Conservation (phyloP, 2,113 vertebrate species). For the Glaucidium brasilianum region DNA sequence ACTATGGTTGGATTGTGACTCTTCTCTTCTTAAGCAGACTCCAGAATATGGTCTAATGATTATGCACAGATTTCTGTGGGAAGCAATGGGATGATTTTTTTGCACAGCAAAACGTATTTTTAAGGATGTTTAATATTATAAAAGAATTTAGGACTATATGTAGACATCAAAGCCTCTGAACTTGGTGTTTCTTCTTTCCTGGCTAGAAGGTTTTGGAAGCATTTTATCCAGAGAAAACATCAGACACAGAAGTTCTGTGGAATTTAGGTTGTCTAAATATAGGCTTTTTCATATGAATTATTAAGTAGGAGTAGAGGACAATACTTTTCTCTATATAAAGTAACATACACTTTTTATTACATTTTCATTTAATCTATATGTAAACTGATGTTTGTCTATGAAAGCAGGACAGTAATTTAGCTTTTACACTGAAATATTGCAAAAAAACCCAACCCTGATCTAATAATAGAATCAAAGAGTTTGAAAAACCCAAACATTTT, state of each 20-base stretch:
- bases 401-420: background rate
- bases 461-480: background rate
- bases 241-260: background rate
- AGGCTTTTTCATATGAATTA: background rate
- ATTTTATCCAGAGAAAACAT: constrained; percentile 41
- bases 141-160: background rate
- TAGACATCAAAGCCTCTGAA: constrained; percentile 19
- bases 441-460: background rate
- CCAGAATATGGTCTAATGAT: background rate
- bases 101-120: background rate
- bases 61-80: background rate
- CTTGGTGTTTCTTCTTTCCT: background rate
- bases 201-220: background rate
- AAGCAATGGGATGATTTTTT: background rate
- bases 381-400: background rate
- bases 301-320: background rate
- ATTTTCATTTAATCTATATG: background rate
- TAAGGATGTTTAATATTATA: background rate
- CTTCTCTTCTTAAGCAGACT: background rate
- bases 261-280: constrained; percentile 35
- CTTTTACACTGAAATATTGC: background rate
- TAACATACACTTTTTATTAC: background rate
- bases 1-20: background rate
- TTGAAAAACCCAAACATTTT: background rate
- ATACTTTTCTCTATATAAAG: background rate